Percentiles rank a stretch among this genome's conserved stretches.
These are phyloP conservation scores for Erinaceus europaeus DNA, from an alignment of 2,113 vertebrate species.

Conservation along the genomic window DNA sequence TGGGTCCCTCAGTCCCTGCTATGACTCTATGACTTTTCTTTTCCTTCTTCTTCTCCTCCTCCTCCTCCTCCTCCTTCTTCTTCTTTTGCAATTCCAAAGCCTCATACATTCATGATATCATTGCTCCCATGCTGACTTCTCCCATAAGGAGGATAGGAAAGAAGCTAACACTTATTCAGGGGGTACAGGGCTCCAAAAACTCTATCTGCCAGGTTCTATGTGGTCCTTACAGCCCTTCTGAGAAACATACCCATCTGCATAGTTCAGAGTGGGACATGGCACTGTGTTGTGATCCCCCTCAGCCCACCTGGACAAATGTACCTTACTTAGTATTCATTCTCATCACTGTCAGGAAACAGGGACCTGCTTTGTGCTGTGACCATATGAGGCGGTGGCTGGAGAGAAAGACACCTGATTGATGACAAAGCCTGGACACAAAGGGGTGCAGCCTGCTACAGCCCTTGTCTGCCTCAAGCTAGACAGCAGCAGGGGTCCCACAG, in stretches of 20 bases:
- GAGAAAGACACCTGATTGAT: background rate
- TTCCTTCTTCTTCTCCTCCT: too few species aligned
- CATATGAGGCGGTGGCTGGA: rapidly evolving
- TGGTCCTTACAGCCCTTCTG: too few species aligned
- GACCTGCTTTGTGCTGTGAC: background rate
- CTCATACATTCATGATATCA: too few species aligned
- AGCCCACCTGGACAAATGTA: background rate
- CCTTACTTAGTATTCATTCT: background rate
- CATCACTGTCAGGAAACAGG: background rate
- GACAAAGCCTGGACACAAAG: background rate
- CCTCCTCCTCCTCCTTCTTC: too few species aligned
- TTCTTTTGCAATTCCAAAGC: too few species aligned
- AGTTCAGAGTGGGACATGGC: too few species aligned
- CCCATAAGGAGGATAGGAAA: background rate
- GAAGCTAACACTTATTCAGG: background rate
- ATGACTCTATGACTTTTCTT: too few species aligned
- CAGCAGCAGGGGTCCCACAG: background rate
- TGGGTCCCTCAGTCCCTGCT: too few species aligned
- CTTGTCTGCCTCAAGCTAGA: background rate
- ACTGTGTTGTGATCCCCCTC: too few species aligned
- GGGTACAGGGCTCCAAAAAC: background rate
- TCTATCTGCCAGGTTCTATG: background rate
- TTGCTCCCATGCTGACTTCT: too few species aligned
- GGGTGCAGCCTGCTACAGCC: background rate
- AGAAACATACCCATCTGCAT: too few species aligned